These are phyloP conservation scores for Hippocampus kuda DNA, from an alignment of 2,797 vertebrate species.

Conservation along the genomic window DNA sequence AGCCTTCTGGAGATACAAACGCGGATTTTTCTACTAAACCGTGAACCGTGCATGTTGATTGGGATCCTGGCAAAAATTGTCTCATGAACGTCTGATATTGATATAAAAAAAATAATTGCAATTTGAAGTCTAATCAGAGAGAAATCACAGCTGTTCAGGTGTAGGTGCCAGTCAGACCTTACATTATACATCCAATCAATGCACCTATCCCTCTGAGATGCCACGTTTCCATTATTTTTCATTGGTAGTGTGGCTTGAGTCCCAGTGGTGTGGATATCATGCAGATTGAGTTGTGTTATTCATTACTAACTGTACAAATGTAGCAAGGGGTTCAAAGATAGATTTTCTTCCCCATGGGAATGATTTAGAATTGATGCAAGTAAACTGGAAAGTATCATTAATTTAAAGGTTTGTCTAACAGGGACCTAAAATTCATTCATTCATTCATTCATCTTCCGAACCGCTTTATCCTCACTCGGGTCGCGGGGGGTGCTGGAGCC, in stretches of 20 bases:
- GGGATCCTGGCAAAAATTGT: slow-evolving; percentile 40
- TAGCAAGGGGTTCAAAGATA: not conserved
- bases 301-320: slow-evolving; percentile 20
- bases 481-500: too few species aligned
- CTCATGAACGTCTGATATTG: slow-evolving; percentile 43
- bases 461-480: too few species aligned
- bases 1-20: slow-evolving; percentile 39
- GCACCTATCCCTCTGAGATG: slow-evolving; percentile 36
- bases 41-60: slow-evolving; percentile 23
- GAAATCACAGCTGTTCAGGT: slow-evolving; percentile 46
- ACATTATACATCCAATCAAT: slow-evolving; percentile 51
- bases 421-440: not conserved
- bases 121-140: slow-evolving; percentile 47
- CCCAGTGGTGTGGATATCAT: slow-evolving; percentile 14
- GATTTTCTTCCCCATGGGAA: not conserved
- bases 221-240: slow-evolving; percentile 20
- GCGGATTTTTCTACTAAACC: slow-evolving; percentile 21
- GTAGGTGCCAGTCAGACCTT: slow-evolving; percentile 38
- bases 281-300: slow-evolving; percentile 25
- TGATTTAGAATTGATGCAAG: not conserved
- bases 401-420: not conserved
- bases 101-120: slow-evolving; percentile 48
- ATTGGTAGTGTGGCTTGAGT: slow-evolving; percentile 19
- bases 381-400: not conserved
- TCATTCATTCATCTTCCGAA: too few species aligned